phyloP scores from a whole-genome alignment of 2,113 vertebrate genomes.

The Salvelinus sp. region DNA sequence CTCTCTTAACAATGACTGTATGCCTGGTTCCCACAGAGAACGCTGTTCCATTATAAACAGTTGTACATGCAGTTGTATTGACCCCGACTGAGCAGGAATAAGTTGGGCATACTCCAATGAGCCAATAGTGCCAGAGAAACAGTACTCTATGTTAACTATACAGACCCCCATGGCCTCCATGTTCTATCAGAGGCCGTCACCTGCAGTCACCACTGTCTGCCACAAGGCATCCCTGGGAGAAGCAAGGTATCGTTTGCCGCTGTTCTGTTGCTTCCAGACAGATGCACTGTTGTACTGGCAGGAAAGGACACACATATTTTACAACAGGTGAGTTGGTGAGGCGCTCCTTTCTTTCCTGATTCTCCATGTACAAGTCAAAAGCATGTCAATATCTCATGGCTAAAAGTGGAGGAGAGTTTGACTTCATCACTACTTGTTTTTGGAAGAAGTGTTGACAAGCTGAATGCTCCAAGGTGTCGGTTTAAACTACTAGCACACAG shows the following conservation, averaged over 20 bases:
- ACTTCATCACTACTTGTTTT: too few species aligned
- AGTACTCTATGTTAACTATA: neutral
- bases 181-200: too few species aligned
- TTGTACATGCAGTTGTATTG: slow-evolving; percentile 22
- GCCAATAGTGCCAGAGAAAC: neutral
- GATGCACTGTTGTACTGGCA: slow-evolving; percentile 33
- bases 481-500: too few species aligned
- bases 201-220: neutral
- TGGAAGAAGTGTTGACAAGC: too few species aligned
- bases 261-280: slow-evolving; percentile 18
- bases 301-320: slow-evolving; percentile 39
- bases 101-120: neutral
- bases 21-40: slow-evolving; percentile 27
- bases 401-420: slow-evolving; percentile 20
- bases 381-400: slow-evolving; percentile 61
- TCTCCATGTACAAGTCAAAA: slow-evolving; percentile 66
- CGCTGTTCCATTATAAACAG: slow-evolving; percentile 27
- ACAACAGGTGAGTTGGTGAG: slow-evolving; percentile 56
- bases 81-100: slow-evolving; percentile 10
- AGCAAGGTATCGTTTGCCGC: slow-evolving; percentile 18
- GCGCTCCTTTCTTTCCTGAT: slow-evolving; percentile 35
- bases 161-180: neutral
- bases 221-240: slow-evolving; percentile 20
- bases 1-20: slow-evolving; percentile 25
- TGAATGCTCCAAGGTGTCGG: too few species aligned